These are phyloP conservation scores for Dendrolimus punctatus DNA, from an alignment of 1,140 invertebrate species.

Conservation along the genomic window DNA sequence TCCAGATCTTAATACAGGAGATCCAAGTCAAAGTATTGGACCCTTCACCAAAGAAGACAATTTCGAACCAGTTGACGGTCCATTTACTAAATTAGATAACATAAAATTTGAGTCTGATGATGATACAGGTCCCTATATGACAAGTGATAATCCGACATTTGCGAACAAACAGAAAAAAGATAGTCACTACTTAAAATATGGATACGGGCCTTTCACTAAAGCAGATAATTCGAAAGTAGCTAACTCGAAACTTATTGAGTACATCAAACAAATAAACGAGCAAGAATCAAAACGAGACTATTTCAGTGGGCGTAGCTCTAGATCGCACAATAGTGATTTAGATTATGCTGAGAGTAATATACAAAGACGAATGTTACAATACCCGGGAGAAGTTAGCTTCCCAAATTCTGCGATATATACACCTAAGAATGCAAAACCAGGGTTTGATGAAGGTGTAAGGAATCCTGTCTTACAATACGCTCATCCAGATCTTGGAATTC, in stretches of 20 bases:
- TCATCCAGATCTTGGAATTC: conserved; percentile 83
- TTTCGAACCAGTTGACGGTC: conserved; percentile 63
- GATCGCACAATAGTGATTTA: conserved; percentile 60
- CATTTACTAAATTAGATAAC: conserved; percentile 68
- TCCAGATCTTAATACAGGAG: conserved; percentile 50
- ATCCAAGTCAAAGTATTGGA: conserved; percentile 54
- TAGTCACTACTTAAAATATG: conserved; percentile 51
- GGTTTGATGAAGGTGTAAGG: conserved; percentile 78
- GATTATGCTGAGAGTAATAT: conserved; percentile 71
- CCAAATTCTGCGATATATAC: conserved; percentile 77
- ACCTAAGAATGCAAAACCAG: conserved; percentile 66
- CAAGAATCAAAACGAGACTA: conserved; percentile 74
- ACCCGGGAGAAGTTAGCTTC: conserved; percentile 75
- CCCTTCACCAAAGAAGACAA: conserved; percentile 69
- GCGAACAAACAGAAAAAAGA: conserved; percentile 61
- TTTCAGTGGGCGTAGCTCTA: conserved; percentile 67
- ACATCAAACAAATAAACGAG: conserved; percentile 77
- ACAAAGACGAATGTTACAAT: conserved; percentile 79
- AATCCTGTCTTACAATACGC: conserved; percentile 84
- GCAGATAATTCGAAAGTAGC: conserved; percentile 72
- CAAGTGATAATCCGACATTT: conserved; percentile 46
- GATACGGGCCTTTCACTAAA: conserved; percentile 74
- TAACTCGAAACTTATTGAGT: conserved; percentile 74
- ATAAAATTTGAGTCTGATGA: conserved; percentile 54
- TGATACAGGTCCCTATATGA: conserved; percentile 43